These are phyloP conservation scores for Pampus argenteus DNA, from an alignment of 2,797 vertebrate genomes.

Conservation along the genomic window DNA sequence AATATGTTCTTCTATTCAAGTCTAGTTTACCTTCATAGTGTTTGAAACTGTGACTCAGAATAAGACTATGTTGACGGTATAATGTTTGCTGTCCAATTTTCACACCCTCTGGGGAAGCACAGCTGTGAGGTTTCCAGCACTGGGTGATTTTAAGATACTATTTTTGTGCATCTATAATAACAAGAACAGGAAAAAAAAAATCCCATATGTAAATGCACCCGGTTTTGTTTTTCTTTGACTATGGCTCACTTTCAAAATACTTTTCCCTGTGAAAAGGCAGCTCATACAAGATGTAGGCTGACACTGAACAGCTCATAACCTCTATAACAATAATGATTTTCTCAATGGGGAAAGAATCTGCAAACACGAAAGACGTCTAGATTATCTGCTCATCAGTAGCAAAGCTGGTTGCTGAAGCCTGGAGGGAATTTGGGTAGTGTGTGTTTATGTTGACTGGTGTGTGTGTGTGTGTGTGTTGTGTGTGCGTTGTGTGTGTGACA, in stretches of 20 bases:
- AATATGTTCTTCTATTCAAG: background rate
- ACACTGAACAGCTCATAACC: background rate
- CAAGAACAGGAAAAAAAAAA: conserved; percentile 12
- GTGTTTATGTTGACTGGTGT: conserved; percentile 3
- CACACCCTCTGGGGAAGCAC: background rate
- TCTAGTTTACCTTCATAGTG: background rate
- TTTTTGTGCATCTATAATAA: background rate
- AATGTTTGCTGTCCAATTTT: conserved; percentile 4
- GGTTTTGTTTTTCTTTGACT: background rate
- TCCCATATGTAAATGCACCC: background rate
- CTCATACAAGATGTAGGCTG: background rate
- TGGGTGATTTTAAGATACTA: background rate
- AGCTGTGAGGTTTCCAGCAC: background rate
- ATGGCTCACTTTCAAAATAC: background rate
- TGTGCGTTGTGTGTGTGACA: background rate
- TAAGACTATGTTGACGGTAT: background rate
- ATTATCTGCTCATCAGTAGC: conserved; percentile 46
- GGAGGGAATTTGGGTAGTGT: conserved; percentile 15
- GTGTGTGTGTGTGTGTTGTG: background rate
- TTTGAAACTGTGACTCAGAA: background rate
- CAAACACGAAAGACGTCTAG: conserved; percentile 13
- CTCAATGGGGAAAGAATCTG: conserved; percentile 1
- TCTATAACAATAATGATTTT: background rate
- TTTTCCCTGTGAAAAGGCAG: background rate
- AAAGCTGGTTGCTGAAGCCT: conserved; percentile 22